Evolutionary conservation across 2,888 invertebrate species (phyloP).

Genomic region (Rotaria macrura): DNA sequence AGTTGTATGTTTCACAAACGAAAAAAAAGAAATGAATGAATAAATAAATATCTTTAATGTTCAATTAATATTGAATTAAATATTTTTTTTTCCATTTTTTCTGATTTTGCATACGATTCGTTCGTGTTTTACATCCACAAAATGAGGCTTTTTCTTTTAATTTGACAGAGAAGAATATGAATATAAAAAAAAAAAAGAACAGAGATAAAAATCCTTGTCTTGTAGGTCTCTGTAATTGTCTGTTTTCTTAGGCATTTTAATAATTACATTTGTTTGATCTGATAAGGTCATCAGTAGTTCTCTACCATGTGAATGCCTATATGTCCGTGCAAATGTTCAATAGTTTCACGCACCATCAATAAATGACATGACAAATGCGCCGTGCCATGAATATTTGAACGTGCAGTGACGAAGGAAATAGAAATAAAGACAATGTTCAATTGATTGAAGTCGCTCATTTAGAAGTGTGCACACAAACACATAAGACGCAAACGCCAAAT

Average conservation of each 20-base stretch:
- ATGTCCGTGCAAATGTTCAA: neutral
- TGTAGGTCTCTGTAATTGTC: slow-evolving; percentile 6
- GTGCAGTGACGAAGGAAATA: neutral
- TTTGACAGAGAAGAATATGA: neutral
- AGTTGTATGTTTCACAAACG: neutral
- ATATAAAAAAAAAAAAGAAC: neutral
- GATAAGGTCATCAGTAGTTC: neutral
- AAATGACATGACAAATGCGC: neutral
- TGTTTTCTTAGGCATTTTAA: slow-evolving; percentile 7
- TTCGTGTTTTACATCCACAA: neutral
- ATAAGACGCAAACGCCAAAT: neutral
- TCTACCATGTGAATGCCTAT: neutral
- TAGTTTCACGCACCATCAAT: neutral
- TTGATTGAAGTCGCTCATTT: neutral
- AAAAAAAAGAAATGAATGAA: neutral
- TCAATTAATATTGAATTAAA: slow-evolving; percentile 1
- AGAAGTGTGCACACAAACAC: neutral
- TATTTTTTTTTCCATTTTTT: neutral
- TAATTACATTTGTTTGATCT: slow-evolving; percentile 15
- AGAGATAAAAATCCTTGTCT: neutral
- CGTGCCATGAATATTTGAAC: neutral
- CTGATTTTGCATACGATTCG: neutral
- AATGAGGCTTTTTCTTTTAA: neutral
- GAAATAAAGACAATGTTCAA: neutral
- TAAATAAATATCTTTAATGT: neutral